These are phyloP conservation scores for Platycheirus albimanus DNA, from an alignment of 2,888 invertebrate genomes.

Conservation along the genomic window DNA sequence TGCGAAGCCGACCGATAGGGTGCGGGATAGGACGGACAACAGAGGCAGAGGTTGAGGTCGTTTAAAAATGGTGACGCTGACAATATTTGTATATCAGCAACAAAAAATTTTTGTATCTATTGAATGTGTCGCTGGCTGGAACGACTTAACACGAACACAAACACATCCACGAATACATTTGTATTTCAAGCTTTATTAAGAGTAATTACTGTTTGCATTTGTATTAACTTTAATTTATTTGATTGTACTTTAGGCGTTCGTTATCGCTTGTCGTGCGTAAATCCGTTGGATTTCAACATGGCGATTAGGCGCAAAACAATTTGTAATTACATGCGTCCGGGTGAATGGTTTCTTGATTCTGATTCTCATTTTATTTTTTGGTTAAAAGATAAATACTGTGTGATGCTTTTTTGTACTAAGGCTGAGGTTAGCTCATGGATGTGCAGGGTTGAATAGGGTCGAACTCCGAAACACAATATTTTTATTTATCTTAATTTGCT, in stretches of 20 bases:
- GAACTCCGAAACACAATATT: too few relatives aligned
- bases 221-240: conserved; percentile 53
- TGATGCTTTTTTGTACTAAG: too few relatives aligned
- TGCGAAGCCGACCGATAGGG: too few relatives aligned
- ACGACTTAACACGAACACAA: conserved; percentile 1
- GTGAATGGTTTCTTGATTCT: too few relatives aligned
- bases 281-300: conserved; percentile 18
- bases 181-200: conserved; percentile 42
- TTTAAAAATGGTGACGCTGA: conserved; percentile 12
- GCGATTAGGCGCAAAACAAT: conserved; percentile 1
- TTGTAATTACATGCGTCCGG: too few relatives aligned
- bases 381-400: too few relatives aligned
- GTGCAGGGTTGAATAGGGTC: too few relatives aligned
- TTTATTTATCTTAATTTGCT: too few relatives aligned
- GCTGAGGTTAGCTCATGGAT: too few relatives aligned
- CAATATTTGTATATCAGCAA: background rate
- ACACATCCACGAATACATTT: conserved; percentile 8
- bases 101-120: background rate
- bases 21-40: too few relatives aligned
- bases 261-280: conserved; percentile 35
- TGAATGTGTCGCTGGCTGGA: background rate
- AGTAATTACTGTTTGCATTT: conserved; percentile 63
- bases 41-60: conserved; percentile 26
- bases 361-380: too few relatives aligned
- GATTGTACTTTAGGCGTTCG: conserved; percentile 20